These are phyloP conservation scores for Seriola dumerili DNA, from an alignment of 2,113 vertebrate species.

Conservation along the genomic window DNA sequence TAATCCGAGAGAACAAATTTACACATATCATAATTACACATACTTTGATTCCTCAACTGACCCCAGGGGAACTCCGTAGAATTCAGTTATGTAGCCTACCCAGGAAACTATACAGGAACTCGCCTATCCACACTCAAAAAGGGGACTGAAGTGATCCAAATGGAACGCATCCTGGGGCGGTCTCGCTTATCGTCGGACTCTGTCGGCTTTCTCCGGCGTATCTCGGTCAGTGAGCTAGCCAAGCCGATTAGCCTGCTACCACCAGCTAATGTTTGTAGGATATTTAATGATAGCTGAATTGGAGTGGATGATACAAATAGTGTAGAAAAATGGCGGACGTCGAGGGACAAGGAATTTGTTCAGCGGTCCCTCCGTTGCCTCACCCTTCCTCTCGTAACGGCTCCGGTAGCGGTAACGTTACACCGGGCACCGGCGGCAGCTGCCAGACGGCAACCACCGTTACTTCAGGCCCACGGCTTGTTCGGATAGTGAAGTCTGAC, in stretches of 20 bases:
- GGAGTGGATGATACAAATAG: slow-evolving; percentile 62
- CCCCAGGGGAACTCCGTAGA: too few relatives aligned
- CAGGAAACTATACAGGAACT: background rate
- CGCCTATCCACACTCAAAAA: background rate
- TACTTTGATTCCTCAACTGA: too few relatives aligned
- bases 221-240: slow-evolving; percentile 68
- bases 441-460: slow-evolving; percentile 75
- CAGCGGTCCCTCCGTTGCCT: slow-evolving; percentile 65
- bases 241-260: slow-evolving; percentile 72
- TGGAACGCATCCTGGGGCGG: slow-evolving; percentile 58
- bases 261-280: slow-evolving; percentile 71
- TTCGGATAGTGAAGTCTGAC: slow-evolving; percentile 95
- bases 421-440: slow-evolving; percentile 69
- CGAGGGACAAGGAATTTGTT: slow-evolving; percentile 76
- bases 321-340: slow-evolving; percentile 80
- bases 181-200: slow-evolving; percentile 56
- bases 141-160: slow-evolving; percentile 10
- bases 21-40: too few relatives aligned
- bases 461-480: slow-evolving; percentile 90
- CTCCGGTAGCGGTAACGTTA: slow-evolving; percentile 69
- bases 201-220: slow-evolving; percentile 68
- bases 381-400: slow-evolving; percentile 70
- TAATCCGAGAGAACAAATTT: too few relatives aligned
- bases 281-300: slow-evolving; percentile 24
- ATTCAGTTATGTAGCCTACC: background rate